Evolutionary conservation across 2,888 invertebrate genomes (phyloP), one percentile per base, ranked within the genome.

Genomic region (Eucriotettix oculatus): DNA sequence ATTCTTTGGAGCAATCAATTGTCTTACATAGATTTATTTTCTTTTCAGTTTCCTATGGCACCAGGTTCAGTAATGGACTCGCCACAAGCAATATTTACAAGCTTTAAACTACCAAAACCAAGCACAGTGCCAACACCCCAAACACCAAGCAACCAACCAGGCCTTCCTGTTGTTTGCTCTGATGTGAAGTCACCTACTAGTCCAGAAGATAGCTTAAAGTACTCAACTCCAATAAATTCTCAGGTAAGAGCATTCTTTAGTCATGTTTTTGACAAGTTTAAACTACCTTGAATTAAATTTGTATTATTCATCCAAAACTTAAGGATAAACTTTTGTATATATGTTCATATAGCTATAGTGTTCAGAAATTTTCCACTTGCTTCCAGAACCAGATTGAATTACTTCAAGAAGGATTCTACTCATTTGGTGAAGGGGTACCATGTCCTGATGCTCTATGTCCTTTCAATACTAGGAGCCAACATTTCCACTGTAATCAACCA

Each of bases 61-160:
- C 63, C 64, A 29, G 65, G 65, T 17, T 58, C 65, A 14, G 44
- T 75, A 29, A 73, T 75, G 69, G 79, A 85, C 67, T 85, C 88
- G 43, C 92, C 91, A 0, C 90, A 93, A 74, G 93, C 93, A 1
- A 90, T 93, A 66, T 94, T 93, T 72, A 92, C 93, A 16, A 92
- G 91, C 66, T 94, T 94, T 72, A 94, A 94, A 71, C 77, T 94
- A 63, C 92, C 93, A 16, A 92, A 91, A 74, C 77, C 79, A 12
- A 66, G 66, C 43, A 63, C 61, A 60, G 58, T 59, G 44, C 60
- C 62, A 54, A 52, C 59, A 48, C 57, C 54, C 16, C 54, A 57
- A 56, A 52, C 56, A 40, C 57, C 40, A 40, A 56, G 61, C 40
- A 40, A n/a, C 40, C 55, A 55, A 16, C 63, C 59, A 40, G 63